Base-by-base conservation (phyloP, 2,888 invertebrate genomes). In the Melipona beecheii region DNA sequence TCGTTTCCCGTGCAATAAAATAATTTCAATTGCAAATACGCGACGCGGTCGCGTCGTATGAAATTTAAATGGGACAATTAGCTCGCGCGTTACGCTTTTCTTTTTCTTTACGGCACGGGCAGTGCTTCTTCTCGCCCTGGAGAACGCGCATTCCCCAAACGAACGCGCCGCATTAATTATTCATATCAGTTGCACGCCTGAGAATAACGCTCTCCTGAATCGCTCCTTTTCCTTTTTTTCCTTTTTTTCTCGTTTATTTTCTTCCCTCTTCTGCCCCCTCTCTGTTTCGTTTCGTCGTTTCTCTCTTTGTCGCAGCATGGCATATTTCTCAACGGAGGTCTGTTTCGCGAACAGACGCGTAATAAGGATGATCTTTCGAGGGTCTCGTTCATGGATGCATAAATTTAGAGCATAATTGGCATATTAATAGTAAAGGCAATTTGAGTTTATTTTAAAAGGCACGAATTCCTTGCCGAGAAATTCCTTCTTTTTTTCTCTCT, bases 1-100 rank as follows among this genome's bases (percentile, higher is more conserved):
- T 56, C 52, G 70, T 36, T 56, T 15, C 21, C 31, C 21, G 15
- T 24, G 73, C 64, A 78, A 77, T 74, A 81, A 80, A 72, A 80
- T 72, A 68, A 83, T 80, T 83, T 83, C 68, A 83, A 83, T 83
- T 80, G 83, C 83, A 80, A 75, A 83, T 80, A 80, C 68, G 24
- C 36, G 21, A 60, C 76, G 60, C 36, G 56, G 79, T 70, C 73
- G 73, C 76, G 58, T 69, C 73, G 70, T 83, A 75, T 79, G 75
- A 80, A 80, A 83, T 83, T 79, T 83, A 83, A 83, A 83, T 79
- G 52, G 80, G 73, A 58, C 80, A 80, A 83, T 83, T 83, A 83
- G 80, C 76, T 43, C n/a, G 31, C 62, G 50, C 15, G 58, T 76
- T 54, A 58, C 58, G 50, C n/a, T 71, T 75, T 49, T 58, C 66